A percentile compares a stretch with the other conserved stretches of the same genome.
Conservation (phyloP, 2,113 vertebrate genomes). For the Passer montanus region DNA sequence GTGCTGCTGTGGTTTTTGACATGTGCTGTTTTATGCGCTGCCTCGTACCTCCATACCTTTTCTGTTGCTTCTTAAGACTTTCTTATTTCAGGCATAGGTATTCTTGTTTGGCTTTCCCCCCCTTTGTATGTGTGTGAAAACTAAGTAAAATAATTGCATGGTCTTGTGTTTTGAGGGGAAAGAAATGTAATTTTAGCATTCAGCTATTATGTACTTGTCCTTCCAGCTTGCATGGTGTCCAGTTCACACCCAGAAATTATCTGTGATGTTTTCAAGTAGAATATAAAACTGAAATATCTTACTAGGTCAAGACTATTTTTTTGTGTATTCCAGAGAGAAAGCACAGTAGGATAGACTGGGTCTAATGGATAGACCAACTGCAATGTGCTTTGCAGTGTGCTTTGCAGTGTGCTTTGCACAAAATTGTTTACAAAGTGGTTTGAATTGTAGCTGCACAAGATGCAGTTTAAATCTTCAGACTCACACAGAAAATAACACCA, state of each 20-base stretch:
- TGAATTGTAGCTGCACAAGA: neutral
- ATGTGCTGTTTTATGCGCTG: fast-evolving
- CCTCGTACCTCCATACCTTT: fast-evolving
- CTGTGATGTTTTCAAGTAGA: neutral
- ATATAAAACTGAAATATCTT: neutral
- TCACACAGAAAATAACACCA: neutral
- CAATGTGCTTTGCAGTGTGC: neutral
- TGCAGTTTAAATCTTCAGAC: neutral
- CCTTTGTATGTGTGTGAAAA: neutral
- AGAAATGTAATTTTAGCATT: neutral
- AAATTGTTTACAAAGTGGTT: neutral
- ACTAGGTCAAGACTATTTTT: neutral
- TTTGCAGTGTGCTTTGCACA: neutral
- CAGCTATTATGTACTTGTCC: neutral
- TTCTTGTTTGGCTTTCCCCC: neutral
- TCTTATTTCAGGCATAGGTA: neutral
- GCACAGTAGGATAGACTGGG: neutral
- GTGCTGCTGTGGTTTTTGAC: neutral
- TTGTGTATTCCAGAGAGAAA: neutral
- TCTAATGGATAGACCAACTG: neutral
- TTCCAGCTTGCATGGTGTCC: neutral
- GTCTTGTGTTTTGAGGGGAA: neutral
- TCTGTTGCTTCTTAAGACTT: neutral
- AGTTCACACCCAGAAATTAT: neutral
- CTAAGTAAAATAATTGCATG: neutral